Evolutionary conservation across 2,888 invertebrate species (phyloP), one percentile per base, ranked within the genome.

Genomic region (Hirtodrosophila alboralis): DNA sequence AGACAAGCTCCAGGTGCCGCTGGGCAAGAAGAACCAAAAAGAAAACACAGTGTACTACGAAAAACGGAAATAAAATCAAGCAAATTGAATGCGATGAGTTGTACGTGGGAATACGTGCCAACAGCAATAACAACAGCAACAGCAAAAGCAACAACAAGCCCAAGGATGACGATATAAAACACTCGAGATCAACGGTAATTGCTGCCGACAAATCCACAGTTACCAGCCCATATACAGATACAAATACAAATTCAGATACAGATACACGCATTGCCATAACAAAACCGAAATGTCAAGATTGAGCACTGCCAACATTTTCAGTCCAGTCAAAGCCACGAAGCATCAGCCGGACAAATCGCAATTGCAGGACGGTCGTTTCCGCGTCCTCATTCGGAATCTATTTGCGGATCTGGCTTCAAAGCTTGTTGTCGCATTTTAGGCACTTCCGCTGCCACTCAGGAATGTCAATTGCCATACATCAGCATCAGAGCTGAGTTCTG

Each of bases 401-500:
- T 92, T 92, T 63, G 92, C 93, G 44, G 93, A 94, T 52, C 51
- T 52, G 60, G 49, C 66, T 52, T 41, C 48, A 40, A 60, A 60
- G 53, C 61, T 79, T 64, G 70, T 66, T 81, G 72, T 68, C 69
- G 69, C 59, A 72, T 80, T 87, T 70, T 76, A 72, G 70, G 91
- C 94, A 74, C 96, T 95, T 90, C 93, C 97, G 68, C 40, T 63
- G 62, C 59, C 60, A 60, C 61, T 68, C 77, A 60, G 67, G 43
- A 28, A 60, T 73, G 77, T 61, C 77, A 56, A 68, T 64, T 61
- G 65, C 70, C 69, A 74, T 69, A 65, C 71, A 83, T 69, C 76
- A 71, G 61, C 65, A 23, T 92, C 92, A 75, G 91, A 91, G 49
- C 92, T 93, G 52, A 44, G 54, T 44, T 68, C 71, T 37, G 71